Base-by-base conservation (phyloP, 2,888 invertebrate genomes). In the Pseudoips prasinana region DNA sequence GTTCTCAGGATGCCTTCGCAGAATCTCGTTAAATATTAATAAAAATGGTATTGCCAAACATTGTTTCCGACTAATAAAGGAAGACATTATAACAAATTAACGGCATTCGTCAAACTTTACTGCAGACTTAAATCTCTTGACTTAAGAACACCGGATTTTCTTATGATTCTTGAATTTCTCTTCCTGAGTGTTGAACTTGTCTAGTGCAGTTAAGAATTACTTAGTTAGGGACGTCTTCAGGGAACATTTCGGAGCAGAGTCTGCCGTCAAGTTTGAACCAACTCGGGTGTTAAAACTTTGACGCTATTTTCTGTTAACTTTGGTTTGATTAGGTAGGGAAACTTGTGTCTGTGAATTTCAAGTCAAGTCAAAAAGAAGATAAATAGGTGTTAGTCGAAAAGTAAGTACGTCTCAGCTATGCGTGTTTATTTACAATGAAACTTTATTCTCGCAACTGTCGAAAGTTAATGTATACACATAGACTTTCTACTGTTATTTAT, bases 251-350 rank as follows among this genome's bases (percentile, higher is more conserved):
- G 42, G 28, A 39, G 39, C 46, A 48, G 56, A 51, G 47, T 48
- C 38, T 42, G 45, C 56, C 58, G 50, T 61, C 60, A 50, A 64
- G 62, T 68, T 64, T 55, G 56, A 53, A 59, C 55, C 46, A 54
- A 48, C 52, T 46, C 43, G 49, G 47, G 45, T 58, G 61, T 49
- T 50, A 40, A 71, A 82, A 79, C 69, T 80, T 78, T 63, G 69
- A 66, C 72, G 71, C 70, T 73, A 75, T 79, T 81, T 81, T 77
- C 76, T 65, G 58, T 57, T 59, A 77, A 80, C 65, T 82, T 74
- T 56, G 51, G 64, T 65, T 72, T 80, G 83, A 83, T 84, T 81
- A 75, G 75, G 69, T 72, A 61, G 58, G 48, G 55, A 66, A 75
- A 71, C 66, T 79, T 65, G 37, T 46, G 50, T 49, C 53, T 47